phyloP scores from a whole-genome alignment of 2,113 vertebrate species.

The Nipponia nippon region DNA sequence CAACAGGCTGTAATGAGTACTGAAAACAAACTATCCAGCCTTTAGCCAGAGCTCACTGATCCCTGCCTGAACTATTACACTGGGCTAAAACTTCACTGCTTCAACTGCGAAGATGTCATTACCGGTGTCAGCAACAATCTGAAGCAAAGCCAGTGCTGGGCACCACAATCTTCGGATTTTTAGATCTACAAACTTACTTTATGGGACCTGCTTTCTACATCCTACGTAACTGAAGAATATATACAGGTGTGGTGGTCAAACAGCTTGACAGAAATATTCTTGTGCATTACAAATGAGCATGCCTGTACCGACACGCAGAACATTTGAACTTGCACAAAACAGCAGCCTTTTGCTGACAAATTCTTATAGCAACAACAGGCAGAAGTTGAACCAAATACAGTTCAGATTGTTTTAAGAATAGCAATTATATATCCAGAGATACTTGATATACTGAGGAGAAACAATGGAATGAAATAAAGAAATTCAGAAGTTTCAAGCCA shows the following conservation, averaged over 20 bases:
- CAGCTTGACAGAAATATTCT: background rate
- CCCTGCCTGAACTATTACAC: background rate
- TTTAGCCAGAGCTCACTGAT: background rate
- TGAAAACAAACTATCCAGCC: background rate
- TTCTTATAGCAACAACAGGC: background rate
- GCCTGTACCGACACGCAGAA: background rate
- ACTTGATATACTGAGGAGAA: constrained; percentile 12
- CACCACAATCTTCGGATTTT: background rate
- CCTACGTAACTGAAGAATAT: background rate
- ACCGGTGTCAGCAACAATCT: background rate
- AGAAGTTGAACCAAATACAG: background rate
- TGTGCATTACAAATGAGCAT: background rate
- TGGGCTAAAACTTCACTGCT: background rate
- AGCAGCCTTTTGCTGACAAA: background rate
- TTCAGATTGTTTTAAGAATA: background rate
- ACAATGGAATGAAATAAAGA: constrained; percentile 35
- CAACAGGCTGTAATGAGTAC: constrained; percentile 14
- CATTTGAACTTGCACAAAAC: background rate
- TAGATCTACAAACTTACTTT: background rate
- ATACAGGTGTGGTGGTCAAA: constrained; percentile 16
- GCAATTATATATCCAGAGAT: background rate
- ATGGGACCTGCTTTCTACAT: background rate
- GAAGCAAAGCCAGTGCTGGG: background rate
- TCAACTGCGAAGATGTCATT: background rate
- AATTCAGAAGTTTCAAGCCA: constrained; percentile 24